Evolutionary conservation across 2,797 vertebrate species (phyloP).

Genomic region (Tapirus indicus): DNA sequence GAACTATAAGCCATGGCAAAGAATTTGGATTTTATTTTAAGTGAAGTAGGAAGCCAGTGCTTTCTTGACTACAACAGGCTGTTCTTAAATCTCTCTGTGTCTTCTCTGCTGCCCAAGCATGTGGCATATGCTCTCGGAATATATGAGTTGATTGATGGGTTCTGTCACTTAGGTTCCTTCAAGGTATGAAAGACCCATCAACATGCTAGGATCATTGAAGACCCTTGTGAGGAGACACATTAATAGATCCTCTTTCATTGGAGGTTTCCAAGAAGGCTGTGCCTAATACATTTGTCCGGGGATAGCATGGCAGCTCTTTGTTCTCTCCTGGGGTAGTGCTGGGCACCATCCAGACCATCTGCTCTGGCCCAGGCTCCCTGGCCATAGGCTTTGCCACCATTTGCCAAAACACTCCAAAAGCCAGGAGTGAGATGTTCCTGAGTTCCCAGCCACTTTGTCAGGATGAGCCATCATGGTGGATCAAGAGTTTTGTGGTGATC

Average conservation of each 20-base stretch:
- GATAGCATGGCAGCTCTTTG: conserved; percentile 7
- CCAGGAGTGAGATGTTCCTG: conserved; percentile 47
- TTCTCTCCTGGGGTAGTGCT: conserved; percentile 54
- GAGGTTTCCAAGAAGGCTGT: background rate
- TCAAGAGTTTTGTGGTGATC: conserved; percentile 13
- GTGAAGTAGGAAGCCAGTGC: conserved; percentile 23
- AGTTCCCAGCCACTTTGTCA: conserved; percentile 43
- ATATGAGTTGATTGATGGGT: conserved; percentile 46
- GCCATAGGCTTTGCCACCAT: conserved; percentile 17
- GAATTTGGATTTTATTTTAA: conserved; percentile 56
- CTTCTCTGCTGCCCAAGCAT: conserved; percentile 37
- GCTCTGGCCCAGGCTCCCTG: conserved; percentile 43
- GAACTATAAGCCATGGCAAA: conserved; percentile 38
- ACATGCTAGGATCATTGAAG: background rate
- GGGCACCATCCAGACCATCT: conserved; percentile 63
- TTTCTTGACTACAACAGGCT: background rate
- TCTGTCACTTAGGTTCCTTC: conserved; percentile 57
- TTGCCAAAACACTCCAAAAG: conserved; percentile 49
- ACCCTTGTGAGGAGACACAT: background rate
- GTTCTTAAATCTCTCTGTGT: conserved; percentile 42
- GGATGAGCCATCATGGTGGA: background rate
- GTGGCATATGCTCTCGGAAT: conserved; percentile 42
- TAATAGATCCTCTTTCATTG: conserved; percentile 27
- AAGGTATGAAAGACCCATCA: conserved; percentile 36
- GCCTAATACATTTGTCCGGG: conserved; percentile 36